Base-by-base conservation (phyloP, 2,113 vertebrate species). In the Indri indri region DNA sequence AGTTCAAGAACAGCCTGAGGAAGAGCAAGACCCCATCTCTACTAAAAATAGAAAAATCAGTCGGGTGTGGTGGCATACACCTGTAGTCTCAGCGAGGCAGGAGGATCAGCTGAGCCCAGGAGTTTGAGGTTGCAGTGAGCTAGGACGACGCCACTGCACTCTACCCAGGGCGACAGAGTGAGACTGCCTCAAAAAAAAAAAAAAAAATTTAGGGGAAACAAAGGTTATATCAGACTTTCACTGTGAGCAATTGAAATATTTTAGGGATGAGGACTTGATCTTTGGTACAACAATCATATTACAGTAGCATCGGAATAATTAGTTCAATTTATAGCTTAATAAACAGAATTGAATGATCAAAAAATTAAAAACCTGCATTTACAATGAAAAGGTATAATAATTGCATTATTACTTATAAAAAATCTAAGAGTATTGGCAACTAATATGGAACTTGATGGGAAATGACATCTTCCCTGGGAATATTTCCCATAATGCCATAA, bases 401-500 rank as follows among this genome's bases (percentile, higher is more conserved):
- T 92, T 80, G 65, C 12, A 30, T 73, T 76, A 95, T 90, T 91
- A 83, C 71, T 96, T 90, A 90, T 3, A 30, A 83, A 89, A 87
- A 54, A 34, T 45, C 52, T 93, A 88, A 89, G 18, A 93, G 37
- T 79, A 96, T 30, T 90, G 81, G 92, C 88, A 85, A 52, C 61
- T 70, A 54, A 97, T 92, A 93, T 9, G 1, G 14, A 94, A 92
- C 16, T 50, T 1, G 14, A 91, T 47, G 37, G 91, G 92, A 98
- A 98, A 95, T 66, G 9, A 88, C 45, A 57, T 92, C 94, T 87
- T 97, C 45, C 90, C 73, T 97, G 96, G 93, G 96, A 98, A 91
- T 94, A 81, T 65, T 97, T 98, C 95, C 97, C 97, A 96, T 88
- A 95, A 79, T 45, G 45, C 30, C 42, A 88, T 91, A 59, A 98